phyloP scores from a whole-genome alignment of 2,113 vertebrate species.

The Pseudorhombus dupliciocellatus region DNA sequence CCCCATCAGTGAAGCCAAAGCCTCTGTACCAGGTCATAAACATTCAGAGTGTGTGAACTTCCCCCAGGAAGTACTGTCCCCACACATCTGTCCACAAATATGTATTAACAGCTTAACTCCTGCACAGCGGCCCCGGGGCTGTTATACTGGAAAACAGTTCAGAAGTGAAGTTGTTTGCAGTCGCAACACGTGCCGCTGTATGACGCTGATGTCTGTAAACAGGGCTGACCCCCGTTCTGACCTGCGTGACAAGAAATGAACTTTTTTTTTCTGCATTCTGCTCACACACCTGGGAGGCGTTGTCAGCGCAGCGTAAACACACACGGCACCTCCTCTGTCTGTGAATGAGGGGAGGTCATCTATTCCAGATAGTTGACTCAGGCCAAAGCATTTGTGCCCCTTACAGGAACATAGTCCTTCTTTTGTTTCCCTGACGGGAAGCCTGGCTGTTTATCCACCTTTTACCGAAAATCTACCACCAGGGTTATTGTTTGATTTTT shows the following conservation, averaged over 20 bases:
- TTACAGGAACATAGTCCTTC: background rate
- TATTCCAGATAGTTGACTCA: conserved; percentile 18
- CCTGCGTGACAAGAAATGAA: conserved; percentile 7
- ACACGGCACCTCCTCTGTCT: conserved; percentile 11
- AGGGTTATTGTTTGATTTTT: conserved; percentile 48
- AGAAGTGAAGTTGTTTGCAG: conserved; percentile 27
- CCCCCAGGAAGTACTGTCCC: background rate
- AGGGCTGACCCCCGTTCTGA: background rate
- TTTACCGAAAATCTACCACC: conserved; percentile 23
- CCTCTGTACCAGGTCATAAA: too few relatives aligned
- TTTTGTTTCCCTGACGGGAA: conserved; percentile 34
- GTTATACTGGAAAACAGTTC: background rate
- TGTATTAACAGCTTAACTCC: background rate
- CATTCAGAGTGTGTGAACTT: background rate
- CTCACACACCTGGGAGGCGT: conserved; percentile 24
- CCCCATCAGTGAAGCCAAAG: too few relatives aligned
- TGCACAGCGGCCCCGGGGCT: background rate
- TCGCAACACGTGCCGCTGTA: conserved; percentile 17
- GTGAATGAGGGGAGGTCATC: conserved; percentile 18
- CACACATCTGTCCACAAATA: conserved; percentile 10
- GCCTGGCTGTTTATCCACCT: conserved; percentile 6
- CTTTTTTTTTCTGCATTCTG: background rate
- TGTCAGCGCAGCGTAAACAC: conserved; percentile 22
- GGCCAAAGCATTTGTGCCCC: conserved; percentile 7
- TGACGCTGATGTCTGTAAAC: conserved; percentile 44